Base-by-base conservation (phyloP, 2,113 vertebrate genomes). In the Bambusicola thoracicus region DNA sequence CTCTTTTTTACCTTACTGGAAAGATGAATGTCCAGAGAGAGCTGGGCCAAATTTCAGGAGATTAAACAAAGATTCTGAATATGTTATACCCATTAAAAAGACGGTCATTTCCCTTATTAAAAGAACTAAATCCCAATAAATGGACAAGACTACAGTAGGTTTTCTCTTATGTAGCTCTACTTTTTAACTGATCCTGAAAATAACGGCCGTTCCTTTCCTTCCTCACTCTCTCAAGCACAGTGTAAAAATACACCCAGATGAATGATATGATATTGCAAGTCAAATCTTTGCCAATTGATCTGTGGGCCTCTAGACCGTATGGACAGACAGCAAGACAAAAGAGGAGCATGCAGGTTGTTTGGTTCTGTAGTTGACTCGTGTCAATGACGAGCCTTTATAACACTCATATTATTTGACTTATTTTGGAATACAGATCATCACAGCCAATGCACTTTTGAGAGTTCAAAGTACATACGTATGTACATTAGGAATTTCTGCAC, bases 131-230 rank as follows among this genome's bases (percentile, higher is more conserved):
- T 76, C 30, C 51, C 30, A 76, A 56, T 61, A 89, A 81, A 77
- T 62, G 34, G n/a, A 49, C 13, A 59, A 25, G 34, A 61, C 83
- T 44, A 30, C 2, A 16, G 7, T 55, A 40, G 6, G 51, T 81
- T 81, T 78, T 70, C 24, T 89, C 34, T 78, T 75, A 63, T 32
- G 25, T 84, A 81, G 1, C 1, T 77, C 36, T 63, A 22, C 22
- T 65, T 74, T 58, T 67, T 69, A 81, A 81, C 18, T 46, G 69
- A 78, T 19, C 8, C 46, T 72, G 41, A 93, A 92, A 95, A 93
- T 58, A 46, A 2, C 80, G 58, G 27, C 15, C 38, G 6, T 44
- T 91, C 4, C 8, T 79, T 82, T 65, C 16, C 13, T 46, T 79
- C 22, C 25, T 66, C 34, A 48, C 11, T 48, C 43, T 44, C 43